phyloP scores from a whole-genome alignment of 2,888 invertebrate genomes.

The Phlogophora meticulosa region DNA sequence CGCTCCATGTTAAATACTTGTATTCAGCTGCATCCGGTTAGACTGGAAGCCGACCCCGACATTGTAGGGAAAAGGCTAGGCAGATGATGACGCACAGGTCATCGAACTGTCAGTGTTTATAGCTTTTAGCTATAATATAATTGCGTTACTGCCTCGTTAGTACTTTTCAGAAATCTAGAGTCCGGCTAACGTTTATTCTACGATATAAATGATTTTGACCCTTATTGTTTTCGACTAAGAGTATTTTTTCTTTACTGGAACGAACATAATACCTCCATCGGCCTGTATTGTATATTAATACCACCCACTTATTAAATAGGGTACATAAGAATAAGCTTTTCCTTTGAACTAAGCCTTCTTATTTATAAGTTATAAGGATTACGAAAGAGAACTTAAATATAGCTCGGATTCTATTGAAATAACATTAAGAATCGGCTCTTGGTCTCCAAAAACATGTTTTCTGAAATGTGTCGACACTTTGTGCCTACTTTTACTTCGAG shows the following conservation, averaged over 20 bases:
- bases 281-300: too few species aligned
- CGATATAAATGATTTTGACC: background rate
- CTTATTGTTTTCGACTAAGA: background rate
- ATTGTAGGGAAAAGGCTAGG: too few species aligned
- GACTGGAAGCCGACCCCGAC: too few species aligned
- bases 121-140: too few species aligned
- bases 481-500: constrained; percentile 34
- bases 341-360: background rate
- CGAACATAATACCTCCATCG: background rate
- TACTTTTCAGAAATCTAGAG: too few species aligned
- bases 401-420: constrained; percentile 27
- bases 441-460: constrained; percentile 48
- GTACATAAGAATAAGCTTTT: background rate
- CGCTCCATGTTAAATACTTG: too few species aligned
- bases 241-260: background rate
- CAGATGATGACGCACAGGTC: too few species aligned
- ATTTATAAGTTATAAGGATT: constrained; percentile 9
- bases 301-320: background rate
- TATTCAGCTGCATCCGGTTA: too few species aligned
- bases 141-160: too few species aligned
- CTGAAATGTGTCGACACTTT: constrained; percentile 37
- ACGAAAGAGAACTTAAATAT: constrained; percentile 21
- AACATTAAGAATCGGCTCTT: constrained; percentile 12
- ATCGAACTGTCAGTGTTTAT: too few species aligned
- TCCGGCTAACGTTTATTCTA: too few species aligned